A percentile compares a stretch with the other conserved stretches of the same genome.
Conservation (phyloP, 2,888 invertebrate genomes). For the Cantharis nigra region DNA sequence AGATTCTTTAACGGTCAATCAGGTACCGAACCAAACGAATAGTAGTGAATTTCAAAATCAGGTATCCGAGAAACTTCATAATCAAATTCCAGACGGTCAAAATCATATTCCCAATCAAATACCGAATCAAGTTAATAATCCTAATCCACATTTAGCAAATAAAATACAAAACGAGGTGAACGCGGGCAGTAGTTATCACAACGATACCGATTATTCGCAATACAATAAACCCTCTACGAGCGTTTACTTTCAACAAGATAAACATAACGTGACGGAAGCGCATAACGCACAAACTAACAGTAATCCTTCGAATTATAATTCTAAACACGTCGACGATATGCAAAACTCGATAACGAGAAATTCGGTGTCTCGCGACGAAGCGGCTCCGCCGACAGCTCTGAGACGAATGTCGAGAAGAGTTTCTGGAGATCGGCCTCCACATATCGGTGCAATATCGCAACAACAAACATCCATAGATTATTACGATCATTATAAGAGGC, state of each 20-base stretch:
- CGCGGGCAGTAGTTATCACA: constrained; percentile 12
- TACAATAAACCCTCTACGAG: constrained; percentile 36
- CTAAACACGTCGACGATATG: constrained; percentile 31
- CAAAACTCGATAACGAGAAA: constrained; percentile 35
- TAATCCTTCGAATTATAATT: constrained; percentile 17
- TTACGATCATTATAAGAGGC: constrained; percentile 92
- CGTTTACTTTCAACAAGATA: constrained; percentile 8
- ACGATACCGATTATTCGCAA: constrained; percentile 43
- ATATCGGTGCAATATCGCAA: constrained; percentile 54
- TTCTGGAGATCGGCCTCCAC: constrained; percentile 55
- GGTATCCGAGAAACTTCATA: constrained; percentile 44
- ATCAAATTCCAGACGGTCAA: constrained; percentile 29
- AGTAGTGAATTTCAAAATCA: constrained; percentile 46
- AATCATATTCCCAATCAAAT: constrained; percentile 23
- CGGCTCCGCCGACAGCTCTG: constrained; percentile 48
- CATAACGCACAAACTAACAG: constrained; percentile 35
- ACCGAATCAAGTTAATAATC: neutral
- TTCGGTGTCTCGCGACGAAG: constrained; percentile 42
- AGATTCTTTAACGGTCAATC: constrained; percentile 40
- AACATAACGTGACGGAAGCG: constrained; percentile 6
- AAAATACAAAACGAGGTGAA: neutral
- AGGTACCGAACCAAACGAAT: constrained; percentile 43
- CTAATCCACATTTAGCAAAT: neutral
- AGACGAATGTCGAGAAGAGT: constrained; percentile 60
- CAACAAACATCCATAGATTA: constrained; percentile 82